Percentiles rank a stretch among this genome's conserved stretches.
These are phyloP conservation scores for Tachyglossus aculeatus DNA, from an alignment of 2,797 vertebrate genomes.

Conservation along the genomic window DNA sequence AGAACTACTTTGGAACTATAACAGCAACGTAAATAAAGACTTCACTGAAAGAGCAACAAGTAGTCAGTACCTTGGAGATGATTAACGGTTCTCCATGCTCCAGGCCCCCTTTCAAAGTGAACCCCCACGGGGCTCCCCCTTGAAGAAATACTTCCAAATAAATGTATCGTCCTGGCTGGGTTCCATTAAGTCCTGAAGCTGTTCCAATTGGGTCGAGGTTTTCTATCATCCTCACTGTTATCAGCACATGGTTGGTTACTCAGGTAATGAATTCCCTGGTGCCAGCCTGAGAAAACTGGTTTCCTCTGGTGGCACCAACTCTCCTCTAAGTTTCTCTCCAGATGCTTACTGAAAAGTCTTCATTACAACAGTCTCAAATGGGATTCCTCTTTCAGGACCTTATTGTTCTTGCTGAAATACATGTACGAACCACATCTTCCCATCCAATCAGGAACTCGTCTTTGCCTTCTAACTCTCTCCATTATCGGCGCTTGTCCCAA, in stretches of 20 bases:
- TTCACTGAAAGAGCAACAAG: constrained; percentile 16
- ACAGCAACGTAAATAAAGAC: background rate
- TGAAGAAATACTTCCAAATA: constrained; percentile 85
- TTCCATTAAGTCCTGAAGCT: constrained; percentile 23
- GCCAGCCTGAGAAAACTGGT: background rate
- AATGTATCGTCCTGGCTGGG: constrained; percentile 72
- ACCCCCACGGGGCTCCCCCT: constrained; percentile 95
- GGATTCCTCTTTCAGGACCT: constrained; percentile 17
- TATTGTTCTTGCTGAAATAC: background rate
- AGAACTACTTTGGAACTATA: background rate
- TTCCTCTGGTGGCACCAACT: background rate
- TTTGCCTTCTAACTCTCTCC: background rate
- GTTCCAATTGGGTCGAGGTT: constrained; percentile 49
- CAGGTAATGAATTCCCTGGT: constrained; percentile 13
- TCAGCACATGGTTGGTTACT: constrained; percentile 32
- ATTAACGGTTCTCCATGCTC: constrained; percentile 88
- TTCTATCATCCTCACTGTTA: constrained; percentile 61
- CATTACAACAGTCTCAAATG: background rate
- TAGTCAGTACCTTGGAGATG: constrained; percentile 98
- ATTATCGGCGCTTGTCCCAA: background rate
- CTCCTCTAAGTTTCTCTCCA: constrained; percentile 32
- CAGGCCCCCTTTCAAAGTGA: constrained; percentile 91
- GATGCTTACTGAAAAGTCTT: background rate
- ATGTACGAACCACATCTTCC: background rate
- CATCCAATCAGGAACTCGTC: background rate